Evolutionary conservation across 2,113 vertebrate genomes (phyloP).

Genomic region (Hemicordylus capensis): DNA sequence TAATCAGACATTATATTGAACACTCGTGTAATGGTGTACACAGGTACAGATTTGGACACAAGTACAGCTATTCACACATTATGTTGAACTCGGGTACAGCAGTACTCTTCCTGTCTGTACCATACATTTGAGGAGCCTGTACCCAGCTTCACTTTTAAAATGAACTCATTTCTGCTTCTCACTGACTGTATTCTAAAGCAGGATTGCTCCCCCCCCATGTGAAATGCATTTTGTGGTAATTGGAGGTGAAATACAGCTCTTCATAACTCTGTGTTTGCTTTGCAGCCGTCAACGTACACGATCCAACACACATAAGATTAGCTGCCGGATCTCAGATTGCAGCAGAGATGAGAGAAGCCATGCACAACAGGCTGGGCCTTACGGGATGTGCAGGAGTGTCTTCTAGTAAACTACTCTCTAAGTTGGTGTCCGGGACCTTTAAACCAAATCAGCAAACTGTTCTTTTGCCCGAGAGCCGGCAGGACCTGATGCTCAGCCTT

Average conservation of each 20-base stretch:
- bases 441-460: slow-evolving; percentile 93
- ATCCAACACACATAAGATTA: slow-evolving; percentile 69
- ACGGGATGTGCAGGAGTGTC: slow-evolving; percentile 88
- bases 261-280: background rate
- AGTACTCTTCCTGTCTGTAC: too few relatives aligned
- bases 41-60: too few relatives aligned
- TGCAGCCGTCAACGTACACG: slow-evolving; percentile 70
- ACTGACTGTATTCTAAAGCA: background rate
- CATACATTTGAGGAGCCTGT: too few relatives aligned
- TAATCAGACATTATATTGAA: too few relatives aligned
- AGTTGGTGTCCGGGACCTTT: slow-evolving; percentile 86
- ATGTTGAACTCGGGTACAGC: too few relatives aligned
- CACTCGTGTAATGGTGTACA: too few relatives aligned
- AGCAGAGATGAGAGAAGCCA: slow-evolving; percentile 79
- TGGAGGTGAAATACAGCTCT: background rate
- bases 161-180: background rate
- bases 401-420: slow-evolving; percentile 86
- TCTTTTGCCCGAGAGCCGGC: slow-evolving; percentile 81
- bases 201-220: background rate
- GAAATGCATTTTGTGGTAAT: too few relatives aligned
- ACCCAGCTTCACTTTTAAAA: too few relatives aligned
- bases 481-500: slow-evolving; percentile 76
- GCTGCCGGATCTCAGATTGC: slow-evolving; percentile 85
- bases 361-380: slow-evolving; percentile 78
- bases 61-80: too few relatives aligned